These are phyloP conservation scores for Etheostoma perlongum DNA, from an alignment of 2,797 vertebrate genomes.

Conservation along the genomic window DNA sequence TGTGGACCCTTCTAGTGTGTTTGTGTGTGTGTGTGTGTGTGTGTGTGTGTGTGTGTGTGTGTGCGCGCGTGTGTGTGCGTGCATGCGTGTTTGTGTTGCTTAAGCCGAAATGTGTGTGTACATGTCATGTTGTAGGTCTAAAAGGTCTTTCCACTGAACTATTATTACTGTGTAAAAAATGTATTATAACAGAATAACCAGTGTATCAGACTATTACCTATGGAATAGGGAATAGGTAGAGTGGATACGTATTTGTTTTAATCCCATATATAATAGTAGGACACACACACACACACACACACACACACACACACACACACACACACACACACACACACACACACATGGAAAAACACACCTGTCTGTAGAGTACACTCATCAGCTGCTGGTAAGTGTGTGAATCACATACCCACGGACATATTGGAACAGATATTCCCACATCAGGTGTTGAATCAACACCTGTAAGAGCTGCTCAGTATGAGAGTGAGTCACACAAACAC, in stretches of 20 bases:
- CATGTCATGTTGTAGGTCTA: neutral
- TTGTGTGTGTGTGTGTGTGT: constrained; percentile 20
- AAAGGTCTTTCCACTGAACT: neutral
- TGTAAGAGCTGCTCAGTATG: neutral
- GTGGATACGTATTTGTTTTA: neutral
- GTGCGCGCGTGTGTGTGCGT: constrained; percentile 10
- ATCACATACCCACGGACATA: constrained; percentile 54
- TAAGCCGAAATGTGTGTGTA: constrained; percentile 1
- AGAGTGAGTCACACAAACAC: neutral
- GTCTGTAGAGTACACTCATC: constrained; percentile 51
- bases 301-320: constrained; percentile 15
- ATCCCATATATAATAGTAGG: constrained; percentile 17
- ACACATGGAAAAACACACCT: constrained; percentile 56
- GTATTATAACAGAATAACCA: neutral
- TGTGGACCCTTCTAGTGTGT: constrained; percentile 20
- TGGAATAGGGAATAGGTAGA: neutral
- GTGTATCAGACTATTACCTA: neutral
- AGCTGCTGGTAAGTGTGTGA: constrained; percentile 72
- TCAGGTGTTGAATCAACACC: constrained; percentile 19
- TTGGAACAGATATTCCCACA: constrained; percentile 42
- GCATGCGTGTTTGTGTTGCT: neutral
- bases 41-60: neutral
- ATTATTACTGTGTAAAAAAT: neutral
- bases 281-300: constrained; percentile 25
- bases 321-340: constrained; percentile 6